phyloP scores from a whole-genome alignment of 2,113 vertebrate genomes.

The Pluvianellus socialis region DNA sequence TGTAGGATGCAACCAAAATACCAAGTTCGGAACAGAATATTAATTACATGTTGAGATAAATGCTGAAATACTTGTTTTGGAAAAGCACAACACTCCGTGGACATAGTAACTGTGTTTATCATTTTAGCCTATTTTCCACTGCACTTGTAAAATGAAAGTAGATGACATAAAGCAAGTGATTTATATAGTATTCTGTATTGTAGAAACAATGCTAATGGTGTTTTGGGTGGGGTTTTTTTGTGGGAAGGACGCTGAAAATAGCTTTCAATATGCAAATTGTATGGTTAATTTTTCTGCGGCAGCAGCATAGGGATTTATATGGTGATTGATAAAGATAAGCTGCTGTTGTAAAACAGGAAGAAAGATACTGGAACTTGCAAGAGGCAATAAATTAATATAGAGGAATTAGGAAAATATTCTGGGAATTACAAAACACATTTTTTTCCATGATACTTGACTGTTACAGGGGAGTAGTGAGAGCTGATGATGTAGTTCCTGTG shows the following conservation, averaged over 20 bases:
- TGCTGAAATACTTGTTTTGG: background rate
- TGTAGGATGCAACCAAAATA: background rate
- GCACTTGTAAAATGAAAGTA: background rate
- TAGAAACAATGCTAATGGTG: background rate
- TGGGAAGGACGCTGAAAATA: background rate
- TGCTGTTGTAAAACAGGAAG: background rate
- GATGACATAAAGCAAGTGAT: background rate
- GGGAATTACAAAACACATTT: background rate
- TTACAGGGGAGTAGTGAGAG: background rate
- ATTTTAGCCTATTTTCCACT: background rate
- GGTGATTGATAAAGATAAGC: background rate
- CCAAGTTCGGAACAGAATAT: background rate
- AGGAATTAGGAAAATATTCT: background rate
- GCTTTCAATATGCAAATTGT: background rate
- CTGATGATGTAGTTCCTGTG: background rate
- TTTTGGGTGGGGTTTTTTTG: background rate
- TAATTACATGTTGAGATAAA: background rate
- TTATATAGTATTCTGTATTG: background rate
- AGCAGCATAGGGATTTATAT: background rate
- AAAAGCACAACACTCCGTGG: background rate
- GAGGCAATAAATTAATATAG: background rate
- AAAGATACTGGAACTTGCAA: background rate
- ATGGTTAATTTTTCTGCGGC: background rate
- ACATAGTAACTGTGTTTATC: background rate
- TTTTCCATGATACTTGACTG: background rate